These are phyloP conservation scores for Pomatorhinus ruficollis DNA, from an alignment of 2,113 vertebrate genomes.

Conservation along the genomic window DNA sequence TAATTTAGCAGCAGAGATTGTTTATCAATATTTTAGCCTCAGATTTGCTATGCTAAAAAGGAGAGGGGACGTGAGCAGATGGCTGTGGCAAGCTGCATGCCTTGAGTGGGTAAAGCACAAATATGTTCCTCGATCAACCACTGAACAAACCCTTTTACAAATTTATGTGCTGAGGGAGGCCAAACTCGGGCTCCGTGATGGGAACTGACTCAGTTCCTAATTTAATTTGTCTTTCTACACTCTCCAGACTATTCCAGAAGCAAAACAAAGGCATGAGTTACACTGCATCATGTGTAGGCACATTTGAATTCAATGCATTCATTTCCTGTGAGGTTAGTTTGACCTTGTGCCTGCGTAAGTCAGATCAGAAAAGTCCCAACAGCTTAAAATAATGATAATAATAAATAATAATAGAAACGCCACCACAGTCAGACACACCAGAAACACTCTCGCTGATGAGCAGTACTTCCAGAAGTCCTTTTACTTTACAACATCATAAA, in stretches of 20 bases:
- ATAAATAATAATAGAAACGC: not conserved
- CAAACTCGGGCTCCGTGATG: not conserved
- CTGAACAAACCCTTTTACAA: not conserved
- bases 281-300: not conserved
- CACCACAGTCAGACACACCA: not conserved
- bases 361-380: not conserved
- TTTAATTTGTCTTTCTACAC: not conserved
- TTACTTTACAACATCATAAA: not conserved
- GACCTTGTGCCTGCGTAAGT: not conserved
- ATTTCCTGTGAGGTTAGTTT: not conserved
- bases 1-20: not conserved
- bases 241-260: not conserved
- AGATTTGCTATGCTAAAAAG: not conserved
- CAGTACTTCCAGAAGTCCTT: not conserved
- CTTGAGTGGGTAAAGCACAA: not conserved
- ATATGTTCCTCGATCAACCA: not conserved
- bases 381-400: not conserved
- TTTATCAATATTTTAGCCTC: conserved; percentile 42
- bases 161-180: not conserved
- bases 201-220: not conserved
- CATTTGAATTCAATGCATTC: not conserved
- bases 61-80: not conserved
- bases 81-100: not conserved
- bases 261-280: not conserved
- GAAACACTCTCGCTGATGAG: not conserved